Conservation (phyloP, 2,113 vertebrate genomes). For the Pollachius pollachius region DNA sequence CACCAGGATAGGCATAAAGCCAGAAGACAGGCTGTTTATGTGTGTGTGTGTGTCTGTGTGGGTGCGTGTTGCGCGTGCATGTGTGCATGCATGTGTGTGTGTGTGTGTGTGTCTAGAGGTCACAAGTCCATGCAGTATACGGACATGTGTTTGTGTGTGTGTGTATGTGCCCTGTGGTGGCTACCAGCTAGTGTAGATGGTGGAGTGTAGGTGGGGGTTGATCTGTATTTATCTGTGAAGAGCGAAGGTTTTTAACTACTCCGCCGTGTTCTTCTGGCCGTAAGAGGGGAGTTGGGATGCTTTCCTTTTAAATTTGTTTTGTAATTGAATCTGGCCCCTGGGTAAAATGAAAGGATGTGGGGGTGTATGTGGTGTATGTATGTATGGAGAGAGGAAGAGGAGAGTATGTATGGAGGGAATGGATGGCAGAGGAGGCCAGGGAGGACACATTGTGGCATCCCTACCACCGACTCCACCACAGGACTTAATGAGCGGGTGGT, state of each 20-base stretch:
- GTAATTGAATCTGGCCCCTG: conserved; percentile 65
- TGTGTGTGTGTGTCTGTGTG: conserved; percentile 27
- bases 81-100: too few species aligned
- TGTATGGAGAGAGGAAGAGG: conserved; percentile 20
- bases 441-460: conserved; percentile 28
- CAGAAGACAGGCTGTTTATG: neutral
- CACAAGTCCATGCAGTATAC: neutral
- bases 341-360: conserved; percentile 43
- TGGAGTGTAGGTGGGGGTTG: conserved; percentile 16
- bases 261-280: conserved; percentile 13
- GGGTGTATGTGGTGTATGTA: conserved; percentile 3
- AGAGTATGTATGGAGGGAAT: conserved; percentile 15
- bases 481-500: conserved; percentile 16
- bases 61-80: conserved; percentile 25
- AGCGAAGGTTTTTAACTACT: conserved; percentile 19
- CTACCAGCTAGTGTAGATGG: neutral
- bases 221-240: neutral
- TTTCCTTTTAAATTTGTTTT: conserved; percentile 63
- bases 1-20: too few species aligned
- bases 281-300: conserved; percentile 46
- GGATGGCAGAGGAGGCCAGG: conserved; percentile 15
- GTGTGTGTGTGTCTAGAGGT: conserved; percentile 20
- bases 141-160: neutral
- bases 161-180: conserved; percentile 2
- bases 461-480: too few species aligned